These are phyloP conservation scores for Keiferia lycopersicella DNA, from an alignment of 2,888 invertebrate species.

Conservation along the genomic window DNA sequence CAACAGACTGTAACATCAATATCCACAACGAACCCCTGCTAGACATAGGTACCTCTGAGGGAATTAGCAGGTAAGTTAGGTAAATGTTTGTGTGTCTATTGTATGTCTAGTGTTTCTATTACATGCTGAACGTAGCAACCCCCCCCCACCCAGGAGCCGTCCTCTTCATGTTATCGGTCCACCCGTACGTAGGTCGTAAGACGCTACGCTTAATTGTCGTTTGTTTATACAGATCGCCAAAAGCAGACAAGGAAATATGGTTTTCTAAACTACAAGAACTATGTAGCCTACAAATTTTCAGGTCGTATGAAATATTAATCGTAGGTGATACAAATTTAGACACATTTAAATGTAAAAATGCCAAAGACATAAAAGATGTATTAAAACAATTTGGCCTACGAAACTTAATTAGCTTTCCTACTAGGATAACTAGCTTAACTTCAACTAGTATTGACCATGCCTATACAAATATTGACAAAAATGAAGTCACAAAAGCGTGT, in stretches of 20 bases:
- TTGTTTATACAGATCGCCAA: conserved; percentile 10
- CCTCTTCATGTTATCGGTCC: conserved; percentile 7
- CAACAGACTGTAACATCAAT: no score
- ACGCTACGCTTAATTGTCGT: background rate
- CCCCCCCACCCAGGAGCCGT: no score
- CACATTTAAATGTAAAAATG: background rate
- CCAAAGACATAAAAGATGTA: background rate
- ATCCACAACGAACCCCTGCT: no score
- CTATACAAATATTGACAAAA: background rate
- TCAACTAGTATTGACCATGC: background rate
- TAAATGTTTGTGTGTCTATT: no score
- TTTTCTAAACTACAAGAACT: background rate
- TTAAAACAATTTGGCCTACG: background rate
- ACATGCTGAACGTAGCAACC: no score
- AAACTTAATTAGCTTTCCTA: conserved; percentile 1
- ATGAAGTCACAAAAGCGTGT: background rate
- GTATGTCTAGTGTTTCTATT: no score
- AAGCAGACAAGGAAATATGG: background rate
- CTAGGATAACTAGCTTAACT: background rate
- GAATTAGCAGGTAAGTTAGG: no score
- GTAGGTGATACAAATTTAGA: background rate
- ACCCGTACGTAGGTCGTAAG: no score
- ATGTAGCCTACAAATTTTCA: background rate
- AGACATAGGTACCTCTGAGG: no score
- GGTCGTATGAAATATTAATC: background rate